Evolutionary conservation across 2,888 invertebrate genomes (phyloP), one percentile per base, ranked within the genome.

Genomic region (Trilocha varians): DNA sequence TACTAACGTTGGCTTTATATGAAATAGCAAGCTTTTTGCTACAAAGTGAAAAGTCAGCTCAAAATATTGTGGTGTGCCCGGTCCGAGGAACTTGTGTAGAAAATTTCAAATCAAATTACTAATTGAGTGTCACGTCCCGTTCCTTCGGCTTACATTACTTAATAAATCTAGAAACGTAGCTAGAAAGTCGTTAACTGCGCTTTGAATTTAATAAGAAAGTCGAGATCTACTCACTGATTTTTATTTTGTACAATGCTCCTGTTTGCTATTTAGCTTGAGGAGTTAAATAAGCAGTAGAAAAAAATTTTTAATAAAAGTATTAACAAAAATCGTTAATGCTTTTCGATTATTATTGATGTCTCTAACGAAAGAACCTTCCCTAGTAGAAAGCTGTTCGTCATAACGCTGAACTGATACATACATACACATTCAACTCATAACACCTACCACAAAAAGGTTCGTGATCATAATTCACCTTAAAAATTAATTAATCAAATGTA

Each of bases 91-190:
- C 49, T 46, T 45, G 56, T 58, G 52, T 53, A 60, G 64, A 60
- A 70, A 72, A 65, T 61, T 63, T 65, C 57, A 67, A 74, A 77
- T 74, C 68, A 65, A 71, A 70, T 62, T 66, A 66, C 67, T 78
- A 78, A 79, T 78, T 75, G 74, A 70, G 63, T 76, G 69, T 74
- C 72, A 72, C 67, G 60, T 60, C 61, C 65, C 58, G 55, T 53
- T 62, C 59, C 62, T 65, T 68, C 57, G 54, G 60, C 65, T 78
- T 78, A 76, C 74, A 76, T 75, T 72, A 66, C 68, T 67, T 70
- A 70, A 71, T 70, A 76, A 70, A 71, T 61, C 65, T 59, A 59
- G 65, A 59, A 73, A 68, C 55, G 65, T 59, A 66, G 57, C 63
- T 62, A 55, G 65, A 69, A 72, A 72, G 68, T 72, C 64, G 65